Percentiles rank a stretch among this genome's conserved stretches.
phyloP scores from a whole-genome alignment of 2,888 invertebrate genomes.

The Agapetus fuscipes region DNA sequence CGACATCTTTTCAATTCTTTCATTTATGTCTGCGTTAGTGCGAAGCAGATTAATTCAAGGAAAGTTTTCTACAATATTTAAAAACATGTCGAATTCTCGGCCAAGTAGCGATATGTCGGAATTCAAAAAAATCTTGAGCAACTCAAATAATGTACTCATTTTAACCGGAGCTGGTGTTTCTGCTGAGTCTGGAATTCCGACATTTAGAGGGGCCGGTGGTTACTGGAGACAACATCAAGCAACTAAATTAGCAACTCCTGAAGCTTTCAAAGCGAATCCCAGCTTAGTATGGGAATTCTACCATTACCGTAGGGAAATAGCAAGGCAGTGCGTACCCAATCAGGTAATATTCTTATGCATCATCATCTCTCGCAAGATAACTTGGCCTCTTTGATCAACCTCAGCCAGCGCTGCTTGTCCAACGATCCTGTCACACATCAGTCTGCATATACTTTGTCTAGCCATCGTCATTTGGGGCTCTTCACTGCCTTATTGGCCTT shows the following conservation, averaged over 20 bases:
- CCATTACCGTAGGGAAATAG: slow-evolving; percentile 73
- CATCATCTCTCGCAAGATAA: too few species aligned
- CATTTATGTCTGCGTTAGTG: too few species aligned
- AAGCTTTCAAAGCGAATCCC: slow-evolving; percentile 61
- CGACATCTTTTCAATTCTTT: too few species aligned
- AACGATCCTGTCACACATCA: too few species aligned
- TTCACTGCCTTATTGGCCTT: too few species aligned
- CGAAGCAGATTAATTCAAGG: too few species aligned
- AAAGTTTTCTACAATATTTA: slow-evolving; percentile 43
- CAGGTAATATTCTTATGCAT: too few species aligned
- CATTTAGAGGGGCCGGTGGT: slow-evolving; percentile 74
- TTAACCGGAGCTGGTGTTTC: slow-evolving; percentile 73
- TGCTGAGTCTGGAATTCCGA: slow-evolving; percentile 80
- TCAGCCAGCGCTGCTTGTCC: too few species aligned
- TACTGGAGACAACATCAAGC: slow-evolving; percentile 71
- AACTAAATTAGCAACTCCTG: slow-evolving; percentile 55
- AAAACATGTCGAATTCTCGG: slow-evolving; percentile 21
- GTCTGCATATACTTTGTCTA: too few species aligned
- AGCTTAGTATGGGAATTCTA: slow-evolving; percentile 88
- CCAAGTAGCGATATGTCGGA: slow-evolving; percentile 36
- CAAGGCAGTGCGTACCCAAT: too few species aligned
- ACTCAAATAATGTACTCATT: slow-evolving; percentile 56
- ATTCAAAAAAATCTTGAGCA: slow-evolving; percentile 49
- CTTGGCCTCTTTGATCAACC: too few species aligned
- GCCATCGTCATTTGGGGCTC: too few species aligned